Base-by-base conservation (phyloP, 2,888 invertebrate genomes). In the Andrena marginata region DNA sequence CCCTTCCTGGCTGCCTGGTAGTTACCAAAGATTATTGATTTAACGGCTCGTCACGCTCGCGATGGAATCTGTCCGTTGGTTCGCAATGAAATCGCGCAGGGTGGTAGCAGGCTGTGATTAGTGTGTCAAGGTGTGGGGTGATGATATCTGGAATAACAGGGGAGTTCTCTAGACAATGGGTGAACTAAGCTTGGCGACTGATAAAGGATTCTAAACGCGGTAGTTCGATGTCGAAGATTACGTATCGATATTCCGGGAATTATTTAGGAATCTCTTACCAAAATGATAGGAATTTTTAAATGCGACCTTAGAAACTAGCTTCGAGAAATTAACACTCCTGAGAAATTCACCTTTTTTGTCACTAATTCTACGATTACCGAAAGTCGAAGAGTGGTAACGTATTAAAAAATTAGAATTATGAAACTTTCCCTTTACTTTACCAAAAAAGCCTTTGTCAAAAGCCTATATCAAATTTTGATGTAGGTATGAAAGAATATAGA, bases 11-110 rank as follows among this genome's bases (percentile, higher is more conserved):
- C 23, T 51, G 67, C 56, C 71, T 48, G 33, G 67, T 67, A 67
- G 70, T 70, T 75, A 71, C 54, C 67, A 59, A 68, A 81, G 71
- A 82, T 81, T 76, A 82, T 81, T 73, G 82, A 76, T 82, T 81
- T 67, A 76, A 71, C 59, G 67, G 82, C 49, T 60, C 31, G 74
- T 54, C 42, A 59, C 54, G 48, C 42, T 3, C 42, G 31, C 10
- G 60, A 70, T 69, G 23, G 31, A 62, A 56, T 70, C 35, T 48
- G 54, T n/a, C 49, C 62, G n/a, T 62, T 26, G 56, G 31, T 48
- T 70, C 26, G 63, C 13, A 42, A 59, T 71, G 63, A 8, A 70
- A 63, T 73, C 35, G n/a, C 69, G 33, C 42, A n/a, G 51, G 16
- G 20, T 26, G 4, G 23, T 23, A 23, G 31, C 42, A 48, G 20